phyloP scores from a whole-genome alignment of 2,888 invertebrate genomes.

The Lepidonotus clava region DNA sequence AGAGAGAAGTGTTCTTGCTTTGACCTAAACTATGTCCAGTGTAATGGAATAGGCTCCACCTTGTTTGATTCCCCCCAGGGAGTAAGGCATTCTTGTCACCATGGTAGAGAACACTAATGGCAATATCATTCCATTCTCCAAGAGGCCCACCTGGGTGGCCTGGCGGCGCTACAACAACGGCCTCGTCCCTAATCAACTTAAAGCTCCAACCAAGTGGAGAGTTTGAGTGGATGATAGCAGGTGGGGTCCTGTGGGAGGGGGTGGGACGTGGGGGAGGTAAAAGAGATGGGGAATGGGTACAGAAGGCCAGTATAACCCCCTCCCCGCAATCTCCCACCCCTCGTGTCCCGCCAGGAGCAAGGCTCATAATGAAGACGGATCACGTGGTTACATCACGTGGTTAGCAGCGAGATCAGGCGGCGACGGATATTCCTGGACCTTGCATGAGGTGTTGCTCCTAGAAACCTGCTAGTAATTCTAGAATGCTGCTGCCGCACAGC shows the following conservation, averaged over 20 bases:
- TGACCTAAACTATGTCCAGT: no score
- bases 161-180: background rate
- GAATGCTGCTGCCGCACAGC: no score
- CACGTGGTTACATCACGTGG: background rate
- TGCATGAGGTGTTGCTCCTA: no score
- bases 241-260: no score
- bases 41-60: no score
- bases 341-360: background rate
- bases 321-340: background rate
- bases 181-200: background rate
- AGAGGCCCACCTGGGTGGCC: background rate
- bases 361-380: constrained; percentile 19
- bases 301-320: background rate
- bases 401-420: no score
- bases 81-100: background rate
- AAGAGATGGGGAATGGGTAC: no score
- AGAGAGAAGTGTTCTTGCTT: no score
- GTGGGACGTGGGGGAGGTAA: no score
- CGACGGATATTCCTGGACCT: no score
- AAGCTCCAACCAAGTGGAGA: background rate
- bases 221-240: background rate
- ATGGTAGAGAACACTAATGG: constrained; percentile 3
- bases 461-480: no score
- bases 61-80: no score
- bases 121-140: background rate